Base-by-base conservation (phyloP, 2,888 invertebrate genomes). In the Leptopterna dolabrata region DNA sequence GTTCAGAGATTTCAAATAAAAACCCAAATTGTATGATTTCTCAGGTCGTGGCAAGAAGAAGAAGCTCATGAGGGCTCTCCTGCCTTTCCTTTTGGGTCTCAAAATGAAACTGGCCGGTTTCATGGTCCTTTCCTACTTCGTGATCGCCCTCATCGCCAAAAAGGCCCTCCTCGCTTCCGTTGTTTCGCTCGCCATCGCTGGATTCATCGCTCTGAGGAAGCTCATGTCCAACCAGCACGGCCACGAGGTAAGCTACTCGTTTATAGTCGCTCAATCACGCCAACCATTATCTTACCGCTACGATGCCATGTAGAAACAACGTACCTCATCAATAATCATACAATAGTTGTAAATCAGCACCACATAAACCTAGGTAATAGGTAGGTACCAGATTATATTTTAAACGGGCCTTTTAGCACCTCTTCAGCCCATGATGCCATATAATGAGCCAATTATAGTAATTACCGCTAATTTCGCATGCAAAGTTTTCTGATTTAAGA, bases 91-190 rank as follows among this genome's bases (percentile, higher is more conserved):
- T 88, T 91, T 94, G 90, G 93, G 93, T 41, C 92, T 94, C 78
- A 94, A 94, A 91, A 92, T 94, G 90, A 94, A 95, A 91, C 91
- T 94, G 89, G 93, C 93, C 73, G 92, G 93, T 1, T 91, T 94
- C 87, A 92, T 93, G 55, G 92, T 93, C 73, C 91, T 94, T 82
- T 92, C 93, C 30, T 93, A 94, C 91, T 92, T 94, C 91, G 93
- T 92, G 80, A 92, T 94, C 89, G 93, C 93, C 76, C 91, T 94
- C 89, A 91, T 95, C 90, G 94, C 95, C 90, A 94, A 95, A 92
- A 94, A 95, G 91, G 95, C 95, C 83, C 92, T 94, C 89, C 90
- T 94, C 89, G 93, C 93, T 0, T 94, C 94, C 9, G 91, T 94
- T 87, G 92, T 94, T 89, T 94, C 95, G 2, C 92, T 95, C 90